These are phyloP conservation scores for Ophthalmolycus amberensis DNA, from an alignment of 2,113 vertebrate species.

Conservation along the genomic window DNA sequence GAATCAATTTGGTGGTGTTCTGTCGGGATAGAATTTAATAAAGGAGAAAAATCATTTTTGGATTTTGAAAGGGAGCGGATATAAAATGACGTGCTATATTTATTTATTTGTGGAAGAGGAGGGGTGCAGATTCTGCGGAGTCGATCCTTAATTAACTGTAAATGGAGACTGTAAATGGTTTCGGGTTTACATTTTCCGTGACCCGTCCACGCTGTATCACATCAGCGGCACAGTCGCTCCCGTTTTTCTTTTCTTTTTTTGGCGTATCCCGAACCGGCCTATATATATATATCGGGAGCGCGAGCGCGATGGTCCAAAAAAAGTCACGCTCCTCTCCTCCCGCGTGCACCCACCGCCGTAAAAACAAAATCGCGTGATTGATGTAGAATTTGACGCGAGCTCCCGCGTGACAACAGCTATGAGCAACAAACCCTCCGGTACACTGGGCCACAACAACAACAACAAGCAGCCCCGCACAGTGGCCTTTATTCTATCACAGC, in stretches of 20 bases:
- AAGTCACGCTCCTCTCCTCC: constrained; percentile 44
- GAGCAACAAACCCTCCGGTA: constrained; percentile 45
- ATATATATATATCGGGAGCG: background rate
- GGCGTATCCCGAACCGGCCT: too few species aligned
- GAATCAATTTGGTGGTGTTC: constrained; percentile 73
- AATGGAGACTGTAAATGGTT: constrained; percentile 26
- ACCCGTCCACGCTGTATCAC: constrained; percentile 8
- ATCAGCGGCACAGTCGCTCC: too few species aligned
- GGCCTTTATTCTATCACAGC: constrained; percentile 49
- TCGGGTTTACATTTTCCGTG: background rate
- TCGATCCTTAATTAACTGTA: constrained; percentile 45
- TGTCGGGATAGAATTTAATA: constrained; percentile 46
- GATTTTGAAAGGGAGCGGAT: constrained; percentile 34
- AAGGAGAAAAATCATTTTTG: background rate
- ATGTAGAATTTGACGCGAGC: constrained; percentile 72
- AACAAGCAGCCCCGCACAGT: constrained; percentile 31
- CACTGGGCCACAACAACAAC: constrained; percentile 23
- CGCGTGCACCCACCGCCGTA: constrained; percentile 33
- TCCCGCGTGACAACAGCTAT: constrained; percentile 70
- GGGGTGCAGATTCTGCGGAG: background rate
- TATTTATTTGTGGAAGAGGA: background rate
- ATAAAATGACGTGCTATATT: background rate
- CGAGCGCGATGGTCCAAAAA: constrained; percentile 12
- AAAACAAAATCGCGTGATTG: constrained; percentile 72
- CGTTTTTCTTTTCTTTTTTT: too few species aligned